Evolutionary conservation across 2,888 invertebrate genomes (phyloP), one percentile per base, ranked within the genome.

Genomic region (Standfussiana lucernea): DNA sequence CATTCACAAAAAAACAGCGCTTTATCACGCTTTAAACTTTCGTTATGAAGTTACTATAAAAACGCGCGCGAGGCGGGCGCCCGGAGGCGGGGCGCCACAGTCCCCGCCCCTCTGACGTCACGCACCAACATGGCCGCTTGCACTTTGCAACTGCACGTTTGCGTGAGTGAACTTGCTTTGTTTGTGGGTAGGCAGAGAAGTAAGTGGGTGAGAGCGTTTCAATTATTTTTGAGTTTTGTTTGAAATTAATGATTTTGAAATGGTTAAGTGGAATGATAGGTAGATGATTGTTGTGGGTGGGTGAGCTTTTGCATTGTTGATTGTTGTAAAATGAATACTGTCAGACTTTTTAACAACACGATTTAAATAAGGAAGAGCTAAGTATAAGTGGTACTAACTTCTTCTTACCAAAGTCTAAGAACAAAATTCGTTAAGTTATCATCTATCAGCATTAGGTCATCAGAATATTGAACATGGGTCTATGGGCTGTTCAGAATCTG

Each of bases 51-150:
- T 75, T 73, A 85, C 87, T 82, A 86, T 79, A 85, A 87, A 79
- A 89, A 88, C 86, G 80, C 62, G 37, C 28, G 69, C 83, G 88
- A 90, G 92, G 93, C 91, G 92, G 89, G 87, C 84, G 89, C 88
- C 88, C 85, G 88, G 84, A 79, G 90, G 96, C 94, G 96, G 93
- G 86, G 90, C 91, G 53, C 42, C 53, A 21, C 15, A 65, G 59
- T 93, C 93, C 89, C 92, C 96, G 95, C 96, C 96, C 90, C 91
- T 61, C 77, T 93, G 93, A 93, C 94, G 95, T 94, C 94, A 95
- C 89, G 24, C 64, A 37, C 65, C 93, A 96, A 95, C 90, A 96
- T 96, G 96, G 96, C 96, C 93, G 96, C 90, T 86, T 92, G 91
- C 92, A 92, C 88, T 86, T 84, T 84, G 84, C 84, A 86, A 90